These are phyloP conservation scores for Tenebrosternarchus preto DNA, from an alignment of 2,113 vertebrate species.

Conservation along the genomic window DNA sequence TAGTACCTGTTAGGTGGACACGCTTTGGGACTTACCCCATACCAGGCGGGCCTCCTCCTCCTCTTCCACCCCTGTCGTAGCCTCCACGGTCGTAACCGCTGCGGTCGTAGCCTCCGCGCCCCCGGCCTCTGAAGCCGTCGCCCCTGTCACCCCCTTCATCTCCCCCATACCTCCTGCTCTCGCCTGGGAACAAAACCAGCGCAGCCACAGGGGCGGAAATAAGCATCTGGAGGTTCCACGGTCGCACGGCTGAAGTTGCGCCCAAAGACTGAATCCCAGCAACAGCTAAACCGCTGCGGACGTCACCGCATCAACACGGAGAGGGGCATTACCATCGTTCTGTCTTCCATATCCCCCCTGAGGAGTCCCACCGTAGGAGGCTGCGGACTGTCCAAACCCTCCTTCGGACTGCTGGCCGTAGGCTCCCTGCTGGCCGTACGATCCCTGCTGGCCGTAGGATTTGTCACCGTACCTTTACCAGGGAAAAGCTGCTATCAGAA, in stretches of 20 bases:
- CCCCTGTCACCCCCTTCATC: conserved; percentile 69
- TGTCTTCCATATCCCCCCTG: conserved; percentile 67
- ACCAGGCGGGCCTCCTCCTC: conserved; percentile 74
- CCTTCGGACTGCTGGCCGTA: conserved; percentile 48
- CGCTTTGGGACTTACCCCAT: conserved; percentile 80
- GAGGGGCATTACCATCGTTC: conserved; percentile 66
- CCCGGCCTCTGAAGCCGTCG: conserved; percentile 74
- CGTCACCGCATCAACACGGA: too few species aligned
- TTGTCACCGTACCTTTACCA: conserved; percentile 68
- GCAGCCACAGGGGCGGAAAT: too few species aligned
- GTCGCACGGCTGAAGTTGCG: too few species aligned
- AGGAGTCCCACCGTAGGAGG: conserved; percentile 57
- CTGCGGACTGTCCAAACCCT: conserved; percentile 41
- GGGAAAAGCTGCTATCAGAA: neutral
- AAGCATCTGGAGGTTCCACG: too few species aligned
- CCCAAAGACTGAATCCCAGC: neutral
- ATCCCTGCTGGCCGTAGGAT: conserved; percentile 43
- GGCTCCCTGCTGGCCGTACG: conserved; percentile 39
- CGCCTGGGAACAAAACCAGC: conserved; percentile 54
- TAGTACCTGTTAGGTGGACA: conserved; percentile 71
- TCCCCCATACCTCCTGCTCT: conserved; percentile 71
- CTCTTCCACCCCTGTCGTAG: conserved; percentile 58
- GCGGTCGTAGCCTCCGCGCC: conserved; percentile 71
- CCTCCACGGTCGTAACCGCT: conserved; percentile 69
- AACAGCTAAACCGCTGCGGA: too few species aligned